phyloP scores from a whole-genome alignment of 2,888 invertebrate species.

The Rhagium mordax region DNA sequence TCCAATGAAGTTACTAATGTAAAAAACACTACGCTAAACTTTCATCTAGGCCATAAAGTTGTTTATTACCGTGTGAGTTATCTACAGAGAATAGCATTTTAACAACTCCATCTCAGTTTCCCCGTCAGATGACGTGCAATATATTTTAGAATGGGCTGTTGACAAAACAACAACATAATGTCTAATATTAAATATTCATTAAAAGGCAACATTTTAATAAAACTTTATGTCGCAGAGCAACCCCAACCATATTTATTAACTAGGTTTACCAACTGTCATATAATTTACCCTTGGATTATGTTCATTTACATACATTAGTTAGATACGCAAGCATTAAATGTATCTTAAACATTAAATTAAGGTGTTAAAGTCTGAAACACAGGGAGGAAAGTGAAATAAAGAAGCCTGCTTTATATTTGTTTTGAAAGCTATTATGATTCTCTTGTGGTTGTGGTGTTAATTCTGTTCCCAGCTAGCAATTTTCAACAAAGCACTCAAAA shows the following conservation, averaged over 20 bases:
- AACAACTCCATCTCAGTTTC: too few relatives aligned
- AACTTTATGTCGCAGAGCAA: neutral
- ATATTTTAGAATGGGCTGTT: neutral
- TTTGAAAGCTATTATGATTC: constrained; percentile 14
- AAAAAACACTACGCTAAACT: too few relatives aligned
- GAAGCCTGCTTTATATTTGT: constrained; percentile 2
- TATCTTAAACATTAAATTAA: constrained; percentile 15
- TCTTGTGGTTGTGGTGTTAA: neutral
- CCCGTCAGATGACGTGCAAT: neutral
- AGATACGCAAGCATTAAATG: constrained; percentile 7
- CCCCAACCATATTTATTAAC: constrained; percentile 11
- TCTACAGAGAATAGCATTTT: too few relatives aligned
- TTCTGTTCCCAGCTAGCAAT: constrained; percentile 1
- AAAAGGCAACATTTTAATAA: constrained; percentile 1
- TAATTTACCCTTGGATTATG: constrained; percentile 10
- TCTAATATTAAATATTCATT: constrained; percentile 3
- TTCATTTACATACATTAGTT: constrained; percentile 20
- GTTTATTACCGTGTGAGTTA: too few relatives aligned
- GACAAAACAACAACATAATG: neutral
- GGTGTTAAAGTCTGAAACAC: neutral
- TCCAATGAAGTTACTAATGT: too few relatives aligned
- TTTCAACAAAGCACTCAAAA: constrained; percentile 13
- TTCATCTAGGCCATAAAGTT: too few relatives aligned
- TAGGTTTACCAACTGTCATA: constrained; percentile 10
- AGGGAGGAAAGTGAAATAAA: constrained; percentile 14